Base-by-base conservation (phyloP, 2,113 vertebrate genomes). In the Carassius carassius region DNA sequence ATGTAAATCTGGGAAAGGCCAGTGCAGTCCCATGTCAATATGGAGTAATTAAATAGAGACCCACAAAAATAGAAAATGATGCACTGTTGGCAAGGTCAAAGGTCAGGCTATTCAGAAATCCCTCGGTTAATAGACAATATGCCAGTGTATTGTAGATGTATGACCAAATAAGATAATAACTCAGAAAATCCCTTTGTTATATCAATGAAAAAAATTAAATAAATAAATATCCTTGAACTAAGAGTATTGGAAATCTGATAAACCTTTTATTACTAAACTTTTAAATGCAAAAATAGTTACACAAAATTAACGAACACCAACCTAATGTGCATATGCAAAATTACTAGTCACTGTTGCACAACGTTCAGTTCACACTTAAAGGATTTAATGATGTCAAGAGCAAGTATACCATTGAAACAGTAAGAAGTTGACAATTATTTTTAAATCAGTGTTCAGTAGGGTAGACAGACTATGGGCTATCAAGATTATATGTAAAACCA, bases 1-100 rank as follows among this genome's bases (percentile, higher is more conserved):
- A 92, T 92, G 87, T 89, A 90, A 89, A 91, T 93, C 80, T 91
- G 77, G 78, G 90, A 91, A 91, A 93, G 93, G 92, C 93, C 90
- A 75, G 83, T 91, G 91, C 67, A 84, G 69, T 47, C 86, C 82
- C 78, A 63, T 75, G 80, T 86, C 85, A 88, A 89, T 87, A 84
- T 88, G 63, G 37, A 70, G 74, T 84, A 91, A 91, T 91, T 91
- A 89, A 84, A 87, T 35, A 51, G 29, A 81, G 54, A 60, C 74
- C 23, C 87, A 37, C 63, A 6, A 37, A 69, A 87, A 56, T 41
- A 35, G 47, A 29, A 82, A 56, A 81, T 86, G 23, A 87, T 86
- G 85, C 80, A 56, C 49, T 13, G 47, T 29, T 76, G 78, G 29
- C 29, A 11, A 60, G 86, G 90, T 91, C 90, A 88, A 10, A 82